Evolutionary conservation across 2,888 invertebrate genomes (phyloP).

Genomic region (Tetramorium bicarinatum): DNA sequence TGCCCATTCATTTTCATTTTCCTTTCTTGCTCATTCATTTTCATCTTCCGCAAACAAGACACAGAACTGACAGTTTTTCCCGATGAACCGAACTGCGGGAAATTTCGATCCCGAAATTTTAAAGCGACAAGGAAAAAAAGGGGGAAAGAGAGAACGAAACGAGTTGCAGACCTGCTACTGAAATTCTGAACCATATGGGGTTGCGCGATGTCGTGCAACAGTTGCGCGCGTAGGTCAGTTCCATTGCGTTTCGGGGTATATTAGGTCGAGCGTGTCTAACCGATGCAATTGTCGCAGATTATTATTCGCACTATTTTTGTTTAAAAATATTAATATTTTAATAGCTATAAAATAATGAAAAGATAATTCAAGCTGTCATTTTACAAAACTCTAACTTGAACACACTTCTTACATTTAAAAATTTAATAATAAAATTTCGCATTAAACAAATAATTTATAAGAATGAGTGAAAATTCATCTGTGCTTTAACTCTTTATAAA

Average conservation of each 20-base stretch:
- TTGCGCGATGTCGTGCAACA: conserved; percentile 66
- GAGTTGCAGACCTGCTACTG: conserved; percentile 18
- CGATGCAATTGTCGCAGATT: conserved; percentile 34
- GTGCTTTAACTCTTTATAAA: neutral
- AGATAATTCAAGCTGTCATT: neutral
- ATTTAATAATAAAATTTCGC: neutral
- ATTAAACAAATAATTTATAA: neutral
- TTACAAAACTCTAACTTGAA: neutral
- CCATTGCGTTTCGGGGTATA: conserved; percentile 19
- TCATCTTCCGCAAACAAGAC: conserved; percentile 44
- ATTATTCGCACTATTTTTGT: neutral
- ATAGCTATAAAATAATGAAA: neutral
- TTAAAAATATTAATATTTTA: conserved; percentile 11
- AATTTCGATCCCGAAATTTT: conserved; percentile 58
- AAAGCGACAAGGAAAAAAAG: conserved; percentile 1
- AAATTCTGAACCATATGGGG: conserved; percentile 44
- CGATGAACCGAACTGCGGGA: conserved; percentile 56
- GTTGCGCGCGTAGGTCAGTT: conserved; percentile 74
- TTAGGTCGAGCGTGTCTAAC: conserved; percentile 32
- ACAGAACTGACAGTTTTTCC: conserved; percentile 48
- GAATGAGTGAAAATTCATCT: neutral
- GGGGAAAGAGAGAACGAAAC: conserved; percentile 22
- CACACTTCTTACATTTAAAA: neutral
- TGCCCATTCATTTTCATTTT: conserved; percentile 33
- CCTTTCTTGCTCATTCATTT: conserved; percentile 44